Percentiles rank a stretch among this genome's conserved stretches.
These are phyloP conservation scores for Polydrusus cervinus DNA, from an alignment of 2,888 invertebrate genomes.

Conservation along the genomic window DNA sequence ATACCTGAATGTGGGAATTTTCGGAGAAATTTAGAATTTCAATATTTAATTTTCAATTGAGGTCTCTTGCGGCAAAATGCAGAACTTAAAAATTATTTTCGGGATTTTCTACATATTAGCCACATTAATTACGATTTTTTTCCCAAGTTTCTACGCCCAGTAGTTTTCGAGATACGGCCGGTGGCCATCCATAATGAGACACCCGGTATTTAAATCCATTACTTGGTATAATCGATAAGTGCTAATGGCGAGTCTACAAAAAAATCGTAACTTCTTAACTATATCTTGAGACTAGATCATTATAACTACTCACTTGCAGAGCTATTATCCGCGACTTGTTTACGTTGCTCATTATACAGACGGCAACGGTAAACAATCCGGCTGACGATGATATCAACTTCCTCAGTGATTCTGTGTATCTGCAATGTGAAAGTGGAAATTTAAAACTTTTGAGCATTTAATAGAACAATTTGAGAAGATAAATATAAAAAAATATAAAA, in stretches of 20 bases:
- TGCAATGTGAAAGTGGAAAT: conserved; percentile 13
- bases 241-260: not conserved
- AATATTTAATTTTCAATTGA: too few species aligned
- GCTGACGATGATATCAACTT: conserved; percentile 85
- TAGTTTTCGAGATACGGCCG: too few species aligned
- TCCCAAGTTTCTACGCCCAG: too few species aligned
- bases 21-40: too few species aligned
- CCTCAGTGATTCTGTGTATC: conserved; percentile 84
- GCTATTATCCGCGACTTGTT: conserved; percentile 89
- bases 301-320: conserved; percentile 79
- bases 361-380: conserved; percentile 88
- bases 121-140: too few species aligned
- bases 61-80: too few species aligned
- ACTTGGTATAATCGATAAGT: not conserved
- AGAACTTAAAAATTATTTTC: too few species aligned
- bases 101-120: too few species aligned
- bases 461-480: not conserved
- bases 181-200: too few species aligned
- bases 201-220: not conserved
- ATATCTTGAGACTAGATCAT: conserved; percentile 36
- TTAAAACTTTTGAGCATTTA: not conserved
- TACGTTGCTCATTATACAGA: conserved; percentile 91
- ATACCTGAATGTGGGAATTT: too few species aligned
- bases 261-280: conserved; percentile 21
- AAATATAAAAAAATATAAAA: too few species aligned